Evolutionary conservation across 2,113 vertebrate species (phyloP), one percentile per base, ranked within the genome.

Genomic region (Aplodontia rufa): DNA sequence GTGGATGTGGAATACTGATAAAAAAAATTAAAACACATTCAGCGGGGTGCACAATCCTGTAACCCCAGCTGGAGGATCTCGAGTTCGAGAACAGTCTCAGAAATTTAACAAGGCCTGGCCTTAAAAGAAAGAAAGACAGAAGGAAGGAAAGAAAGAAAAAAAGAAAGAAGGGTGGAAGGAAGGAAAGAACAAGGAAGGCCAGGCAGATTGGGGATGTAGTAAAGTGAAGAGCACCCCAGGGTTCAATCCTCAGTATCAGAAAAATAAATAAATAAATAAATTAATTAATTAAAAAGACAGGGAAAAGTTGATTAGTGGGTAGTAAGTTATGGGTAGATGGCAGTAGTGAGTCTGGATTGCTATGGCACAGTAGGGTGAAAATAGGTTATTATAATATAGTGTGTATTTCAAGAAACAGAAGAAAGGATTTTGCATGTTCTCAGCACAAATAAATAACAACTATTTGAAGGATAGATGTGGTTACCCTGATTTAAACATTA

Each of bases 291-390:
- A 53, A 53, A 78, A n/a, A 5, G 5, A 37, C 37, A 11, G 35
- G n/a, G 2, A 11, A 37, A 55, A 17, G 35, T 26, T 26, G 5
- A 2, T 37, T 3, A 16, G 0, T 55, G 35, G 6, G 22, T 3
- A 55, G 12, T 76, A 32, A 49, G 45, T 17, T 35, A 47, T 8
- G 32, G 26, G 30, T 49, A 55, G 35, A 75, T 32, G 16, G 10
- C 4, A 47, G 28, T 49, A 75, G 37, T 11, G 37, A 26, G n/a
- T 37, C n/a, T 55, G 35, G 11, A 37, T 3, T 37, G 35, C 51
- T 37, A 58, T 8, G 55, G 32, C 22, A 24, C 76, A 79, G 19
- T 3, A 37, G 10, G 35, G 35, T 55, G 20, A 10, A 20, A 53
- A 51, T 5, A 78, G 8, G 8, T 51, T 22, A 78, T 20, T 16